Conservation (phyloP, 1,140 invertebrate genomes). For the Drosophila parvula region DNA sequence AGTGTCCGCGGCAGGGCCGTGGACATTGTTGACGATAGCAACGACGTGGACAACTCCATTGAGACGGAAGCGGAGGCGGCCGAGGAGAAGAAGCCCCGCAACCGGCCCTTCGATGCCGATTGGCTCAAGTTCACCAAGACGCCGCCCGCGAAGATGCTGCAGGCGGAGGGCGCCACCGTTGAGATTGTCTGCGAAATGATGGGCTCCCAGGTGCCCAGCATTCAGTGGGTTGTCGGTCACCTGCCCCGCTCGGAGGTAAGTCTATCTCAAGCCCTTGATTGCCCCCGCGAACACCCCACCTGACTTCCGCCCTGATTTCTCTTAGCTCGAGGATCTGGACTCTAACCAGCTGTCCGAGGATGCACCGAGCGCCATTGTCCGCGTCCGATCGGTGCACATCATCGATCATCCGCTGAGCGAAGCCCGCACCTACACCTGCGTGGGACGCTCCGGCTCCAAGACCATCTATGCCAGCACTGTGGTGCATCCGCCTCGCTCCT, state of each 20-base stretch:
- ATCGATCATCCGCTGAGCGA: slow-evolving; percentile 75
- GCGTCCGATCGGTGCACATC: slow-evolving; percentile 88
- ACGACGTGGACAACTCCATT: slow-evolving; percentile 80
- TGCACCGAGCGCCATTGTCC: slow-evolving; percentile 85
- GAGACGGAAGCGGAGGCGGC: slow-evolving; percentile 50
- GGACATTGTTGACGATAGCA: slow-evolving; percentile 72
- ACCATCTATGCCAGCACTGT: slow-evolving; percentile 85
- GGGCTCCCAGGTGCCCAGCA: slow-evolving; percentile 88
- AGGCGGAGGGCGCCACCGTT: slow-evolving; percentile 84
- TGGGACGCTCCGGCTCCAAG: slow-evolving; percentile 87
- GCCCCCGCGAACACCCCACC: not conserved
- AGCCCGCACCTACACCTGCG: slow-evolving; percentile 87
- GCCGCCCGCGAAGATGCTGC: slow-evolving; percentile 81
- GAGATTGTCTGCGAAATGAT: slow-evolving; percentile 89
- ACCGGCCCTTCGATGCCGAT: slow-evolving; percentile 67
- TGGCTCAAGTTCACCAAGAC: slow-evolving; percentile 85
- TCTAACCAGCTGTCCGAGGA: slow-evolving; percentile 85
- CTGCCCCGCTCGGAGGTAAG: slow-evolving; percentile 87
- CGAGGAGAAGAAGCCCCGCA: slow-evolving; percentile 42
- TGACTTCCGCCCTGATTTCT: not conserved
- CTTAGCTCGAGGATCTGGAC: slow-evolving; percentile 70
- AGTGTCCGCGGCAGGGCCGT: slow-evolving; percentile 69
- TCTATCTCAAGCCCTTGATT: not conserved
- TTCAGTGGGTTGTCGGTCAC: slow-evolving; percentile 88
- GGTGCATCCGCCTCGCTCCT: slow-evolving; percentile 81